Conservation (phyloP, 92 coral and sea anemone genomes). For the Isaurus tuberculatus region DNA sequence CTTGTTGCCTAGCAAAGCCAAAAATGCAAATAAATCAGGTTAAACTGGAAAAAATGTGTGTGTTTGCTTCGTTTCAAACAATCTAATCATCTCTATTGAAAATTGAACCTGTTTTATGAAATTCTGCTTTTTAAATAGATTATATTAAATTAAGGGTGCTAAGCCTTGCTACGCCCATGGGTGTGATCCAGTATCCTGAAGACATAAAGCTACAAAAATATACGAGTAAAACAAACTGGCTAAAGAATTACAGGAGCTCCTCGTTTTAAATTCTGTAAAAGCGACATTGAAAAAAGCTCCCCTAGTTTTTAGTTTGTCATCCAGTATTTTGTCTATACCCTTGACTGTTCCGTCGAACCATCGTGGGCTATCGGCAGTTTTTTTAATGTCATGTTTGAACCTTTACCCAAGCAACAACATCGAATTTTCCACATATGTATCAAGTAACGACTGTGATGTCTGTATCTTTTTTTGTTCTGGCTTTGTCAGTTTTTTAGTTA, state of each 20-base stretch:
- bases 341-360: conserved; percentile 18
- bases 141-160: conserved; percentile 17
- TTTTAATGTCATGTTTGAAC: neutral
- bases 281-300: conserved; percentile 10
- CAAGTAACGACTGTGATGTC: neutral
- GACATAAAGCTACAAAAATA: neutral
- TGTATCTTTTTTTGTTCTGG: conserved; percentile 6
- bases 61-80: neutral
- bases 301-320: conserved; percentile 8
- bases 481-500: neutral
- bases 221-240: neutral
- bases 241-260: conserved; percentile 6
- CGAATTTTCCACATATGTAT: conserved; percentile 1
- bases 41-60: neutral
- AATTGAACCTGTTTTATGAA: neutral
- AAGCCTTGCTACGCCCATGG: conserved; percentile 12
- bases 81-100: neutral
- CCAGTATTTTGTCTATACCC: neutral
- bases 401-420: conserved; percentile 17
- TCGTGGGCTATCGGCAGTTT: conserved; percentile 2
- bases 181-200: neutral
- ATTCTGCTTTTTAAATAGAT: neutral
- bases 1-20: neutral
- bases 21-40: neutral
- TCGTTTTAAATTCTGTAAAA: conserved; percentile 6